A percentile compares a stretch with the other conserved stretches of the same genome.
These are phyloP conservation scores for Schizopygopsis malacanthus DNA, from an alignment of 2,797 vertebrate genomes.

Conservation along the genomic window DNA sequence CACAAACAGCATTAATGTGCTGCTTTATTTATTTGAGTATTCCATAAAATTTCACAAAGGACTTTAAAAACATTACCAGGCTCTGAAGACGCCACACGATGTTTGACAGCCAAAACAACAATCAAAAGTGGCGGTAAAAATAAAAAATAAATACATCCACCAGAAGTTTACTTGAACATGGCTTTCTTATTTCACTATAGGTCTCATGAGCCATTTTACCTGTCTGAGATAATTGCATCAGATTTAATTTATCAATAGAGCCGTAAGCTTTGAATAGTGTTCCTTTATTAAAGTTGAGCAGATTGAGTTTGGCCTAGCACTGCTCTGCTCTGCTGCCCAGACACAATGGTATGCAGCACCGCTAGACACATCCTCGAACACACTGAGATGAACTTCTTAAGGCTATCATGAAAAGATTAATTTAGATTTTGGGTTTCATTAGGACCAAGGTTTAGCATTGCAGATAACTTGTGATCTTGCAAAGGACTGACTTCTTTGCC, in stretches of 20 bases:
- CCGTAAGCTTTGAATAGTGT: slow-evolving; percentile 49
- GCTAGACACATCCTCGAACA: slow-evolving; percentile 33
- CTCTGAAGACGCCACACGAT: neutral
- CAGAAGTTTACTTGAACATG: neutral
- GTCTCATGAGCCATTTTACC: slow-evolving; percentile 30
- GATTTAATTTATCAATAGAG: slow-evolving; percentile 53
- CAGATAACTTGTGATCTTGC: slow-evolving; percentile 12
- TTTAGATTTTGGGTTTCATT: slow-evolving; percentile 16
- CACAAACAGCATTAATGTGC: neutral
- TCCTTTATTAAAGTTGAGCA: slow-evolving; percentile 55
- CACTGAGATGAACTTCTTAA: slow-evolving; percentile 26
- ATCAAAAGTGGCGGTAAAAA: neutral
- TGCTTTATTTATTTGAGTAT: neutral
- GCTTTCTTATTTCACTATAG: neutral
- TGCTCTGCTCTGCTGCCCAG: slow-evolving; percentile 39
- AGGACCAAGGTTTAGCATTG: slow-evolving; percentile 15
- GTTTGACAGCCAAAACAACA: neutral
- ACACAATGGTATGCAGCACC: slow-evolving; percentile 43
- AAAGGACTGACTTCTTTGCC: neutral
- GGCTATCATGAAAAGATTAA: slow-evolving; percentile 47
- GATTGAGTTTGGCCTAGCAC: slow-evolving; percentile 46
- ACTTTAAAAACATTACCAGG: neutral
- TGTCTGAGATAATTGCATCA: slow-evolving; percentile 43
- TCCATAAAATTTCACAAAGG: slow-evolving; percentile 7
- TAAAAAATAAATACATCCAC: neutral